Base-by-base conservation (phyloP, 2,888 invertebrate species). In the Napeogenes sylphis region DNA sequence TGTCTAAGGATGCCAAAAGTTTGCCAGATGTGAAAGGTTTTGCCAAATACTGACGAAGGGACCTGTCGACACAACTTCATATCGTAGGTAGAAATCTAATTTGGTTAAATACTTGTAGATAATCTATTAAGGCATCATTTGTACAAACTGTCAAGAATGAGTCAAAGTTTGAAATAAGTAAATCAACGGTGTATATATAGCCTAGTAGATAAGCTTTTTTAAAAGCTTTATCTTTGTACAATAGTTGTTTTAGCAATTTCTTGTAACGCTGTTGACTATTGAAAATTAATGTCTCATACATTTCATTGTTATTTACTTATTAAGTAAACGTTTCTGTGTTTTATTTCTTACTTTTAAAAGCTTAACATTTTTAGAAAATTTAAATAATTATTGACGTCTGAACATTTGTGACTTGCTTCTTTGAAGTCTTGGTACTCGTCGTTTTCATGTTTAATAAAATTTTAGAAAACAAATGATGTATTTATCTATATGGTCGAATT, bases 61-160 rank as follows among this genome's bases (percentile, higher is more conserved):
- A 89, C 88, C 88, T 82, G 78, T 82, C 79, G 71, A 82, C 73
- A 76, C 72, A 80, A 83, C 79, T 87, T 86, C 90, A 89, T 90
- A 90, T 89, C 88, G 81, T 87, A 87, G 82, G 66, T 83, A 82
- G 79, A 70, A 67, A 42, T 71, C 66, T 63, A 60, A 64, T 67
- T 64, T 61, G 56, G 65, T 64, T 68, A 67, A 59, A 59, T 65
- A 58, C 70, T 71, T 63, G 56, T 69, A 68, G 69, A 38, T 58
- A 60, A 56, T 68, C 21, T 21, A 21, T 45, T 68, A 66, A 72
- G 70, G 73, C 71, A 72, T 74, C 74, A 73, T 57, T 59, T 62
- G 45, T 66, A 63, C 71, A 65, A 71, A 66, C 67, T 67, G 59
- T 54, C 67, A 58, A 75, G 68, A 72, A 73, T 78, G 77, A 80